Percentiles rank a stretch among this genome's conserved stretches.
Evolutionary conservation across 2,113 vertebrate species (phyloP).

Genomic region (Atlantisia rogersi): DNA sequence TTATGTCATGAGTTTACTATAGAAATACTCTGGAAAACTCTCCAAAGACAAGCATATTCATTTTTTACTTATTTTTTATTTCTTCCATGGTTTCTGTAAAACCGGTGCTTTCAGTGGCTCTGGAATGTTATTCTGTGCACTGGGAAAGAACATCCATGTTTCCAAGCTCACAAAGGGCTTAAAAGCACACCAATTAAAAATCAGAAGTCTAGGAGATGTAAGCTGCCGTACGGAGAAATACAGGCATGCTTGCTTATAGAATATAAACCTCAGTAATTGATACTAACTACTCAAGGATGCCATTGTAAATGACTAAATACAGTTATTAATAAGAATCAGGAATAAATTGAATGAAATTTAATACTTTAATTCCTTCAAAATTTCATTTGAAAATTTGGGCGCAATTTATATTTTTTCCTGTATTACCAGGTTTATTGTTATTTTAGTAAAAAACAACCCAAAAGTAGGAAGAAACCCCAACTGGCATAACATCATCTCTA

Average conservation of each 20-base stretch:
- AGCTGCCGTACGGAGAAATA: not conserved
- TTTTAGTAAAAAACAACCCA: not conserved
- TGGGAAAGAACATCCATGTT: not conserved
- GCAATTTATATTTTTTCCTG: not conserved
- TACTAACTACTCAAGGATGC: not conserved
- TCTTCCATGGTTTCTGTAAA: not conserved
- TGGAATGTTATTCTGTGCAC: not conserved
- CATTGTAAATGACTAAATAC: not conserved
- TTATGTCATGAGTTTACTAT: not conserved
- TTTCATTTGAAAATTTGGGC: not conserved
- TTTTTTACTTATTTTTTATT: not conserved
- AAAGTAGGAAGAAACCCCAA: not conserved
- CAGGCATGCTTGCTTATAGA: not conserved
- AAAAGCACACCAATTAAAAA: not conserved
- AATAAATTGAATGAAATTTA: not conserved
- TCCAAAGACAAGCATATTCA: not conserved
- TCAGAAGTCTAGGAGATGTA: not conserved
- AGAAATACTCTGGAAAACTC: not conserved
- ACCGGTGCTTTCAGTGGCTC: not conserved
- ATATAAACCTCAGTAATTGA: not conserved
- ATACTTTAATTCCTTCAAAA: not conserved
- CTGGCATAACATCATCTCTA: not conserved
- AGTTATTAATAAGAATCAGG: not conserved
- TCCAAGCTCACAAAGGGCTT: not conserved
- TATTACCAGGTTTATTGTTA: not conserved